Evolutionary conservation across 2,797 vertebrate genomes (phyloP).

Genomic region (Acrossocheilus wenchowensis): DNA sequence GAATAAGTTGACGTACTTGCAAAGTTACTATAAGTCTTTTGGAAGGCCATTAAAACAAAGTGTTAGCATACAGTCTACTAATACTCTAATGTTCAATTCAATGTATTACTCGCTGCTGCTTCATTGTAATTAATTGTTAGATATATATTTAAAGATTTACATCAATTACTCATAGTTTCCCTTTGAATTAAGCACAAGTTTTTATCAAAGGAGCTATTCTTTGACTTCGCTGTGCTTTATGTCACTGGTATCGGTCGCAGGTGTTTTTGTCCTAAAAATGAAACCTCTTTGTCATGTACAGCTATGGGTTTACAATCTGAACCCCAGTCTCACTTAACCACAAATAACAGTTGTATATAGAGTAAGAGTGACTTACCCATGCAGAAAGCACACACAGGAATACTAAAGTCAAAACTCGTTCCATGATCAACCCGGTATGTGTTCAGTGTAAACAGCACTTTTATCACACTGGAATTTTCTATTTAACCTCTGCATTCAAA

Average conservation of each 20-base stretch:
- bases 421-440: slow-evolving; percentile 55
- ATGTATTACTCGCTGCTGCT: neutral
- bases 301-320: neutral
- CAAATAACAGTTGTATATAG: neutral
- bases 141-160: neutral
- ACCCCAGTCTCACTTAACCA: neutral
- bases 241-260: neutral
- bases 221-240: neutral
- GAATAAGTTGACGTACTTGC: too few species aligned
- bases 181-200: neutral
- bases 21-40: neutral
- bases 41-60: neutral
- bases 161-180: neutral
- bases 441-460: neutral
- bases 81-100: neutral
- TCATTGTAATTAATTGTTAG: neutral
- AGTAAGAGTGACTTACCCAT: slow-evolving; percentile 70
- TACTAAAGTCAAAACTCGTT: slow-evolving; percentile 52
- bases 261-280: neutral
- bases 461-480: slow-evolving; percentile 4
- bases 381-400: slow-evolving; percentile 60
- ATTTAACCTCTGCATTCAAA: neutral
- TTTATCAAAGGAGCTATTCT: neutral
- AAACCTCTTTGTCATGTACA: neutral
- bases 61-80: neutral